Evolutionary conservation across 2,888 invertebrate genomes (phyloP), one percentile per base, ranked within the genome.

Genomic region (Hecatera dysodea): DNA sequence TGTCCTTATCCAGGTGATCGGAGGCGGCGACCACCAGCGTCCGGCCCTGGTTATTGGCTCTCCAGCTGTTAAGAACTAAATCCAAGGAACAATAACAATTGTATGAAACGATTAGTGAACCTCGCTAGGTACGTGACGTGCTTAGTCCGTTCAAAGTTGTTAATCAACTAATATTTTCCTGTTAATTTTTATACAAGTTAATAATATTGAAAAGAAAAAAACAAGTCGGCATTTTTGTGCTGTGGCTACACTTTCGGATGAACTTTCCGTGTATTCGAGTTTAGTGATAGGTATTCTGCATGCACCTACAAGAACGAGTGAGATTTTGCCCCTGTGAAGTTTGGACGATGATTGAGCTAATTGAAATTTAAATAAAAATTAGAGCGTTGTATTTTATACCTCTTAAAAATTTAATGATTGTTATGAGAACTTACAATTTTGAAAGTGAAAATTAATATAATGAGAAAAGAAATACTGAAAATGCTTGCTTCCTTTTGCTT

Each of bases 91-190:
- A 15, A 1, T 8, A 52, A 52, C 8, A 27, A 52, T 3, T 52
- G 50, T 1, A 52, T 52, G 24, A 24, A 52, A 53, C 29, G 8
- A 29, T 55, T 12, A n/a, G 29, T 22, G n/a, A 33, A 42, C 6
- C 11, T 33, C 24, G 12, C 59, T 44, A 15, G 24, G 46, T 50
- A 33, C 6, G 8, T 9, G 22, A 55, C 55, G 15, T 27, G 19
- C 48, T 39, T 19, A 42, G 24, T 33, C 5, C 33, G 46, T 42
- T 44, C 15, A 39, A 56, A 64, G 63, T 56, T 33, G 55, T 42
- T 72, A 7, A 15, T 22, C 55, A 46, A 56, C 27, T 22, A 42
- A n/a, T 36, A 27, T 72, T 72, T 72, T 72, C 65, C 64, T 72
- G 11, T 11, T 48, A 2, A 46, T 46, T 22, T 48, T 0, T 24